Percentiles rank a stretch among this genome's conserved stretches.
phyloP scores from a whole-genome alignment of 2,113 vertebrate species.

The Calidris pugnax region DNA sequence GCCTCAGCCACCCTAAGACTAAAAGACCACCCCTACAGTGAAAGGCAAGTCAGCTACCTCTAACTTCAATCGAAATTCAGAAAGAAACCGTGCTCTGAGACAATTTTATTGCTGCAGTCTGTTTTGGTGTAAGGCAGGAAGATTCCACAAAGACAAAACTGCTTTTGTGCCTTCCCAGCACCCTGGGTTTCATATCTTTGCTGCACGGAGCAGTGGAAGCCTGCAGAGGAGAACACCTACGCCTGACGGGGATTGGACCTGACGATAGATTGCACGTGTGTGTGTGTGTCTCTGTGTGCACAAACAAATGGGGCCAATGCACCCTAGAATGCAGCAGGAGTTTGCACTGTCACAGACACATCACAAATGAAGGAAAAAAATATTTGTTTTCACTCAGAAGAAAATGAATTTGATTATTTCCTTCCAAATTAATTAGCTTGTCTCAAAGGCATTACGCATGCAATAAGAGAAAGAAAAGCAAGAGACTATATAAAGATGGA shows the following conservation, averaged over 20 bases:
- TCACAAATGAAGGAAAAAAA: background rate
- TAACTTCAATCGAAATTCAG: background rate
- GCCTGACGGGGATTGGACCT: background rate
- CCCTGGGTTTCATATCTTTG: background rate
- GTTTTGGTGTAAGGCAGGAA: background rate
- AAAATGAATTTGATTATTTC: background rate
- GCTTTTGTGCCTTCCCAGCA: background rate
- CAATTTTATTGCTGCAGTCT: background rate
- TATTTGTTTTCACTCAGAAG: background rate
- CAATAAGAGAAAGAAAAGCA: background rate
- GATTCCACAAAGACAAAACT: background rate
- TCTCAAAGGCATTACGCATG: background rate
- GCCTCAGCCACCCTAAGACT: background rate
- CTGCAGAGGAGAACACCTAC: background rate
- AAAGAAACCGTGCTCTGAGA: background rate
- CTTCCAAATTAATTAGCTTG: background rate
- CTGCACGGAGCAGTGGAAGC: background rate
- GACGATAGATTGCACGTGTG: background rate
- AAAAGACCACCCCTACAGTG: constrained; percentile 42
- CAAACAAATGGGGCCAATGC: background rate
- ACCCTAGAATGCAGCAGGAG: background rate
- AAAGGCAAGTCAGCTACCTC: background rate
- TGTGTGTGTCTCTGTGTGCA: no score
- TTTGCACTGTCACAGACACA: background rate
- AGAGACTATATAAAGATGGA: background rate